phyloP scores from a whole-genome alignment of 2,888 invertebrate species.

The Notodonta dromedarius region DNA sequence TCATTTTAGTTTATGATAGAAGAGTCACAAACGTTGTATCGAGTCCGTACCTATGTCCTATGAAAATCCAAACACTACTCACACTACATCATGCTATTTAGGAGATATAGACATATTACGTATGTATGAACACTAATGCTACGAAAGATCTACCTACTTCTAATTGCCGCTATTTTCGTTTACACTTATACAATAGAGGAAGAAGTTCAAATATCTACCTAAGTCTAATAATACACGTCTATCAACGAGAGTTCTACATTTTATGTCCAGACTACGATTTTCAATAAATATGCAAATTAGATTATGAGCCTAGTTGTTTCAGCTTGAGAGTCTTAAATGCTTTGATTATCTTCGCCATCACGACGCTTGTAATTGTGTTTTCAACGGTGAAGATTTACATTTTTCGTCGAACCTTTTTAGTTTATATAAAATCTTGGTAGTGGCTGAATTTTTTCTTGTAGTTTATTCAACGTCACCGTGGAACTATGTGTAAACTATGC shows the following conservation, averaged over 20 bases:
- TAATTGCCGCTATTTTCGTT: constrained; percentile 57
- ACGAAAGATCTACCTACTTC: constrained; percentile 43
- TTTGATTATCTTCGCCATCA: constrained; percentile 52
- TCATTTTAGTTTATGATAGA: neutral
- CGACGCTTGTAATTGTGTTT: constrained; percentile 50
- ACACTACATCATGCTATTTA: constrained; percentile 64
- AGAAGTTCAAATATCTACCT: constrained; percentile 51
- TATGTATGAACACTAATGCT: constrained; percentile 45
- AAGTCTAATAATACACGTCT: constrained; percentile 51
- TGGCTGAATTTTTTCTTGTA: constrained; percentile 13
- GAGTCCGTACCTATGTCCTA: constrained; percentile 65
- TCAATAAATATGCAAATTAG: constrained; percentile 68
- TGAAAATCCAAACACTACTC: constrained; percentile 67
- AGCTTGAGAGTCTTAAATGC: constrained; percentile 53
- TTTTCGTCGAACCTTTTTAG: constrained; percentile 37
- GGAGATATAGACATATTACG: constrained; percentile 48
- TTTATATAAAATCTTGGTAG: constrained; percentile 41
- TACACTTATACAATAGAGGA: constrained; percentile 49
- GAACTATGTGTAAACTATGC: constrained; percentile 63
- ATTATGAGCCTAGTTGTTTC: constrained; percentile 59
- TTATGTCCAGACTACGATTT: constrained; percentile 60
- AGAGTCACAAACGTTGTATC: constrained; percentile 47
- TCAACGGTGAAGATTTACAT: constrained; percentile 33
- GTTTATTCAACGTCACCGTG: constrained; percentile 51
- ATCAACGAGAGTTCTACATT: constrained; percentile 53